Evolutionary conservation across 2,888 invertebrate genomes (phyloP).

Genomic region (Dioctria linearis): DNA sequence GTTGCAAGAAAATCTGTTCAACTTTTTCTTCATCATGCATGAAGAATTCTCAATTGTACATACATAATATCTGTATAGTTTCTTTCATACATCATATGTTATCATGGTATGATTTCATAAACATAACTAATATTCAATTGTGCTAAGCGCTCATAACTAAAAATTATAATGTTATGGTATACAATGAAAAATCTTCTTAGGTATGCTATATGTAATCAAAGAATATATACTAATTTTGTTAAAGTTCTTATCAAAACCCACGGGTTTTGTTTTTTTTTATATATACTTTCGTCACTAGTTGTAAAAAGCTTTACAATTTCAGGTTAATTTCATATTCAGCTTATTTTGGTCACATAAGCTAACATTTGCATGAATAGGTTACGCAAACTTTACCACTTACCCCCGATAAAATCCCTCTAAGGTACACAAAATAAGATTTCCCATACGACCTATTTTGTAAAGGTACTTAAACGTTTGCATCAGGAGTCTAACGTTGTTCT

Average conservation of each 20-base stretch:
- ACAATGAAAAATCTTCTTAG: no score
- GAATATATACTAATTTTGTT: neutral
- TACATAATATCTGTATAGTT: no score
- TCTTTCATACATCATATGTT: no score
- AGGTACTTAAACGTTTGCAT: constrained; percentile 43
- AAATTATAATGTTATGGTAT: no score
- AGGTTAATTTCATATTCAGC: neutral
- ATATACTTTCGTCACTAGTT: no score
- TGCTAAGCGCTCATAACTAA: no score
- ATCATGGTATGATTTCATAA: no score
- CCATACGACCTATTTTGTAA: constrained; percentile 47
- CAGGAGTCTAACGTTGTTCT: constrained; percentile 42
- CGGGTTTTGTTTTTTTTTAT: neutral
- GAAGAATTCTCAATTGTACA: no score
- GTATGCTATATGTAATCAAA: neutral
- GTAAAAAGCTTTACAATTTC: no score
- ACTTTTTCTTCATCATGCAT: no score
- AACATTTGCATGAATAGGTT: constrained; percentile 6
- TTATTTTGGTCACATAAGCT: neutral
- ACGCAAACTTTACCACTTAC: neutral
- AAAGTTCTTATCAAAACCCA: neutral
- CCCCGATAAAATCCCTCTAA: constrained; percentile 34
- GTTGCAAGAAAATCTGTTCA: no score
- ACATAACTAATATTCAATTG: no score
- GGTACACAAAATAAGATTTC: constrained; percentile 49